Evolutionary conservation across 2,888 invertebrate species (phyloP).

Genomic region (Aphodius sticticus): DNA sequence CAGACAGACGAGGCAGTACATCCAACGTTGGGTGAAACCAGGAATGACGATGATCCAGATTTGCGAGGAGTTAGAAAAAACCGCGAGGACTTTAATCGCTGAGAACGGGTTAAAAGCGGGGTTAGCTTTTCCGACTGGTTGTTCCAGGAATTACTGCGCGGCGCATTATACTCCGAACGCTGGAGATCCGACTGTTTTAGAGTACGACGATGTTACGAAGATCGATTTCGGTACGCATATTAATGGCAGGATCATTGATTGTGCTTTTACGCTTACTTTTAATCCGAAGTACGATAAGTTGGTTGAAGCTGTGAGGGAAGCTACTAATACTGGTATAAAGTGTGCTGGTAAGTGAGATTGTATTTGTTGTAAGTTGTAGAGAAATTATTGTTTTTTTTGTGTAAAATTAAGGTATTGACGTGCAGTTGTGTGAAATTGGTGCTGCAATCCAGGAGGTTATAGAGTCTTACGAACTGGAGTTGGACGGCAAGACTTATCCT

Average conservation of each 20-base stretch:
- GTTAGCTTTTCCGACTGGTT: conserved; percentile 93
- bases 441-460: conserved; percentile 98
- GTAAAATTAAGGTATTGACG: conserved; percentile 86
- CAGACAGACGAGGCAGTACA: conserved; percentile 92
- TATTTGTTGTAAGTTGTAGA: not conserved
- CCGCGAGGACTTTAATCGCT: conserved; percentile 88
- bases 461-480: conserved; percentile 98
- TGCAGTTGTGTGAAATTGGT: conserved; percentile 95
- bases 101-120: conserved; percentile 96
- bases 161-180: conserved; percentile 99
- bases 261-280: conserved; percentile 97
- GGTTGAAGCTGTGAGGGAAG: conserved; percentile 95
- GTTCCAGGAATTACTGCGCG: conserved; percentile 98
- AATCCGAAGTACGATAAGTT: conserved; percentile 96
- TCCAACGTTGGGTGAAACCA: conserved; percentile 94
- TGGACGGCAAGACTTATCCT: conserved; percentile 95
- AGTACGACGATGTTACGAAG: conserved; percentile 97
- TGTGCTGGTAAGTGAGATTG: conserved; percentile 55
- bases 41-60: conserved; percentile 99
- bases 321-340: conserved; percentile 97
- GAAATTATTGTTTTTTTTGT: not conserved
- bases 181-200: conserved; percentile 91
- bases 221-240: conserved; percentile 99
- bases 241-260: conserved; percentile 98
- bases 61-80: conserved; percentile 94